Evolutionary conservation across 2,113 vertebrate genomes (phyloP).

Genomic region (Perccottus glenii): DNA sequence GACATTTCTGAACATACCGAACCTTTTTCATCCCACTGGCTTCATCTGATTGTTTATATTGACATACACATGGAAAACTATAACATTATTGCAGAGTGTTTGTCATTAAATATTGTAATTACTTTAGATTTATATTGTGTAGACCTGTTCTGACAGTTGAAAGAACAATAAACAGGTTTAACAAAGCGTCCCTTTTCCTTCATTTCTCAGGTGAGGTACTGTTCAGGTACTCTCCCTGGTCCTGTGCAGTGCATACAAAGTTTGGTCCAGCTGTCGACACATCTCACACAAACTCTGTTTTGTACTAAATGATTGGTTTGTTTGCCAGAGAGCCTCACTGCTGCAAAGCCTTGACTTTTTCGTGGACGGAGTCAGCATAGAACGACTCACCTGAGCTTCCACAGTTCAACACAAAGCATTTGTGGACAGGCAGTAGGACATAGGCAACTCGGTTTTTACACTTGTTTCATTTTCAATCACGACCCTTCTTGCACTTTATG

Average conservation of each 20-base stretch:
- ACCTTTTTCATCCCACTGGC: too few relatives aligned
- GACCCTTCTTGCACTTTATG: slow-evolving; percentile 58
- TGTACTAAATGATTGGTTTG: slow-evolving; percentile 57
- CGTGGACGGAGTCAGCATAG: slow-evolving; percentile 31
- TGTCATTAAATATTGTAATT: too few relatives aligned
- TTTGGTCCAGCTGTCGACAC: slow-evolving; percentile 58
- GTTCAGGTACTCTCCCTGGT: slow-evolving; percentile 29
- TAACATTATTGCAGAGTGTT: too few relatives aligned
- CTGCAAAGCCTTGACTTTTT: slow-evolving; percentile 43
- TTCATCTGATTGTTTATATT: too few relatives aligned
- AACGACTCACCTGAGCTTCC: slow-evolving; percentile 29
- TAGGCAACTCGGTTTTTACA: background rate
- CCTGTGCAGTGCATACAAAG: slow-evolving; percentile 39
- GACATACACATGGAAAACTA: too few relatives aligned
- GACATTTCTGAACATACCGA: too few relatives aligned
- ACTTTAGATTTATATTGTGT: too few relatives aligned
- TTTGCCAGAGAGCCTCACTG: slow-evolving; percentile 45
- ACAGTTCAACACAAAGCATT: background rate
- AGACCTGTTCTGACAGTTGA: too few relatives aligned
- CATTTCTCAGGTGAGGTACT: too few relatives aligned
- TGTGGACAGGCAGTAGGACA: background rate
- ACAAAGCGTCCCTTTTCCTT: too few relatives aligned
- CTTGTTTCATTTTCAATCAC: slow-evolving; percentile 17
- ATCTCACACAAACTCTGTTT: slow-evolving; percentile 65
- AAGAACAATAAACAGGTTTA: too few relatives aligned